These are phyloP conservation scores for Corvus moneduloides DNA, from an alignment of 2,113 vertebrate species.

Conservation along the genomic window DNA sequence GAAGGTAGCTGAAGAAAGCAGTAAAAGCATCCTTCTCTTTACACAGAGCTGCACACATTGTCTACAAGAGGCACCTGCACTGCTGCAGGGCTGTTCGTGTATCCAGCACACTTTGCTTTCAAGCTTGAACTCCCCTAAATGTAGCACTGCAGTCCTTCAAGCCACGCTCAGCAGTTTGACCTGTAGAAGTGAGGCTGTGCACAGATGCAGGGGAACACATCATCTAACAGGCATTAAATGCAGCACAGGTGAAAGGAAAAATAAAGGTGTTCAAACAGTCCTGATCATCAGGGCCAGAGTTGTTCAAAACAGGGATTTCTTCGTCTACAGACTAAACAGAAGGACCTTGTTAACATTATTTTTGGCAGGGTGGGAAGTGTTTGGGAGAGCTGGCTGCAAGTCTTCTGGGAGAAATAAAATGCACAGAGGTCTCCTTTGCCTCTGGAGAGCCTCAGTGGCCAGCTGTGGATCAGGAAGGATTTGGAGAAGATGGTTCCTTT, in stretches of 20 bases:
- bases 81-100: neutral
- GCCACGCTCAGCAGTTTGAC: neutral
- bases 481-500: neutral
- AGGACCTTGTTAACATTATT: neutral
- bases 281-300: neutral
- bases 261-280: neutral
- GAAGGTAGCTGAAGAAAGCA: neutral
- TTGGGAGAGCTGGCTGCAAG: neutral
- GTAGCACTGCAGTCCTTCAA: neutral
- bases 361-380: neutral
- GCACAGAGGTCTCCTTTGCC: neutral
- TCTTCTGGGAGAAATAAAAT: neutral
- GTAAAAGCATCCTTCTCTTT: neutral
- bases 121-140: neutral
- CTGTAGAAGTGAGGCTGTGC: neutral
- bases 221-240: neutral
- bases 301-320: slow-evolving; percentile 3
- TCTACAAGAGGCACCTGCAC: neutral
- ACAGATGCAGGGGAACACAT: neutral
- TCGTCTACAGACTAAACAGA: slow-evolving; percentile 17
- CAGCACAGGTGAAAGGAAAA: neutral
- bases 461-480: neutral
- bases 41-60: neutral
- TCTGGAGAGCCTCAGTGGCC: neutral
- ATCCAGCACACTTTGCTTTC: neutral